Evolutionary conservation across 1,140 invertebrate species (phyloP).

Genomic region (Sycophila sp.): DNA sequence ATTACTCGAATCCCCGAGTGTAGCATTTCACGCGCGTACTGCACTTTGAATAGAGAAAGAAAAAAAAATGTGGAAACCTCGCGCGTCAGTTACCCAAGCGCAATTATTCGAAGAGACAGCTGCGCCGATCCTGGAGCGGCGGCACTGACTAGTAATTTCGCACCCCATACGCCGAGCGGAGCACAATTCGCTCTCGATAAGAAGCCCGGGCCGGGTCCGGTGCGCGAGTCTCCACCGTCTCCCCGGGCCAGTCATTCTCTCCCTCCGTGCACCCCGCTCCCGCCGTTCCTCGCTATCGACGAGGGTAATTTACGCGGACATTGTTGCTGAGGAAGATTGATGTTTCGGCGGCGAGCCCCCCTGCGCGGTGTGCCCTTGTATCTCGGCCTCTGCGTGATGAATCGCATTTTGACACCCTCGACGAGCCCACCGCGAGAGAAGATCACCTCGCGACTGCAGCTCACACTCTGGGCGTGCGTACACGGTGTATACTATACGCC

Average conservation of each 20-base stretch:
- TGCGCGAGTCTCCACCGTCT: slow-evolving; percentile 13
- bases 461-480: slow-evolving; percentile 43
- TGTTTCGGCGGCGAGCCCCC: slow-evolving; percentile 57
- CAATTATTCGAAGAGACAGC: neutral
- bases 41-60: no score
- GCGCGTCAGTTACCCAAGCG: no score
- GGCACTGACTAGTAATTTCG: neutral
- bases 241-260: slow-evolving; percentile 3
- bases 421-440: no score
- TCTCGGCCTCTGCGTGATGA: slow-evolving; percentile 49
- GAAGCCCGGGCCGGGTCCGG: no score
- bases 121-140: neutral
- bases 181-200: neutral
- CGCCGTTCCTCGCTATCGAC: slow-evolving; percentile 62
- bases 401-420: slow-evolving; percentile 60
- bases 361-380: neutral
- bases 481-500: slow-evolving; percentile 33
- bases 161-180: neutral
- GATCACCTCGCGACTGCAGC: slow-evolving; percentile 34
- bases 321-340: slow-evolving; percentile 65
- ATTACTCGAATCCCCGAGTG: no score
- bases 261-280: slow-evolving; percentile 10
- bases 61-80: no score
- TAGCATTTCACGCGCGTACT: no score
- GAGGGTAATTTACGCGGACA: slow-evolving; percentile 65